These are phyloP conservation scores for Drosophila equinoxialis DNA, from an alignment of 1,140 invertebrate species.

Conservation along the genomic window DNA sequence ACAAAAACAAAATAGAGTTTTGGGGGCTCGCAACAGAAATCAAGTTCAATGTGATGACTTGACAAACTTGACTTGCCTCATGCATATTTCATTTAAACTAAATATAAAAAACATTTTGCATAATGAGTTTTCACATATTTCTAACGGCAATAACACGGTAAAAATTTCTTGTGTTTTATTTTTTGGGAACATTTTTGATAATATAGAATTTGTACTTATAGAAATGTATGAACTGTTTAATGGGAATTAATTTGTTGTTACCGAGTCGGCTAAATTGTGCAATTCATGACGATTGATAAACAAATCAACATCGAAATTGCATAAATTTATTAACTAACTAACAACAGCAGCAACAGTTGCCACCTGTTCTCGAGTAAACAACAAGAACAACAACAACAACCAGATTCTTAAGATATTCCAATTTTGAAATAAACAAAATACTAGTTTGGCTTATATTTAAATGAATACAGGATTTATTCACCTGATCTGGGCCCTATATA, in stretches of 20 bases:
- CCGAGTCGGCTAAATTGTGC: slow-evolving; percentile 27
- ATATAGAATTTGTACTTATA: slow-evolving; percentile 7
- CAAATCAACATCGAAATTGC: slow-evolving; percentile 14
- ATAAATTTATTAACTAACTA: slow-evolving; percentile 42
- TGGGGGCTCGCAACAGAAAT: slow-evolving; percentile 68
- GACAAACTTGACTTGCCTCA: slow-evolving; percentile 53
- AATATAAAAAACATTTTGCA: slow-evolving; percentile 44
- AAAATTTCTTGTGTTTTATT: slow-evolving; percentile 20
- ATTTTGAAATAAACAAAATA: slow-evolving; percentile 79
- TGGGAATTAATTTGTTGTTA: slow-evolving; percentile 9
- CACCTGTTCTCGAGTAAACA: slow-evolving; percentile 75
- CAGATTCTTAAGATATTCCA: slow-evolving; percentile 51
- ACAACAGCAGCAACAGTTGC: slow-evolving; percentile 6
- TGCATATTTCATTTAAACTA: slow-evolving; percentile 59
- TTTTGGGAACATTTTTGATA: slow-evolving; percentile 18
- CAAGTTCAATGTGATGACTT: slow-evolving; percentile 52
- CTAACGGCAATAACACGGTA: slow-evolving; percentile 7
- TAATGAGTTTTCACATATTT: slow-evolving; percentile 43
- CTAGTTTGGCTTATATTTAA: slow-evolving; percentile 81
- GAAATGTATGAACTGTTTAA: no score
- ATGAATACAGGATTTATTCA: slow-evolving; percentile 75
- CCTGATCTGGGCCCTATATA: slow-evolving; percentile 70
- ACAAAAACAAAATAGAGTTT: slow-evolving; percentile 20
- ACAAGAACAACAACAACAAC: slow-evolving; percentile 68
- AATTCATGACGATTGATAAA: slow-evolving; percentile 26